Percentiles rank a stretch among this genome's conserved stretches.
Evolutionary conservation across 2,888 invertebrate genomes (phyloP).

Genomic region (Odontomyia ornata): DNA sequence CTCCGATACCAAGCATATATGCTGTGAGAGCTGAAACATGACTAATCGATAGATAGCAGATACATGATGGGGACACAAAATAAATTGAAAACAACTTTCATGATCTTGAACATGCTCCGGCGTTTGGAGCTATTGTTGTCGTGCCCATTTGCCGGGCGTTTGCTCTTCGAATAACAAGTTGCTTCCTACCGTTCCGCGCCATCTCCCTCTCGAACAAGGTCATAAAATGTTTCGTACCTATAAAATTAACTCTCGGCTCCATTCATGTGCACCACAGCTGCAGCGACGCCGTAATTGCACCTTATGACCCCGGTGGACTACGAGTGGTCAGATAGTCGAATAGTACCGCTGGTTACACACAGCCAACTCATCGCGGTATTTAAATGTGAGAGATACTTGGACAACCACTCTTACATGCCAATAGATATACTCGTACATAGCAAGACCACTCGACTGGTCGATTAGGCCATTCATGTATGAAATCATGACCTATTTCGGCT

Average conservation of each 20-base stretch:
- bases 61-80: slow-evolving; percentile 10
- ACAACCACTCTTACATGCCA: not conserved
- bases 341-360: not conserved
- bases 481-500: slow-evolving; percentile 30
- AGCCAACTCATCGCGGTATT: not conserved
- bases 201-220: slow-evolving; percentile 8
- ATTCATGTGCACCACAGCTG: slow-evolving; percentile 20
- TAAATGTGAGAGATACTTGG: not conserved
- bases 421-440: not conserved
- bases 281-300: slow-evolving; percentile 22
- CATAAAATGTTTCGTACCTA: not conserved
- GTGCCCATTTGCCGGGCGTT: not conserved
- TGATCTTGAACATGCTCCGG: slow-evolving; percentile 23
- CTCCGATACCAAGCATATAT: not conserved
- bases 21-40: slow-evolving; percentile 6
- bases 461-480: slow-evolving; percentile 6
- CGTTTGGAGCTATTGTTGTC: not conserved
- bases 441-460: not conserved
- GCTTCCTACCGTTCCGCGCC: not conserved
- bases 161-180: not conserved
- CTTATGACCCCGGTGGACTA: slow-evolving; percentile 10
- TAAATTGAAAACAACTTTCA: slow-evolving; percentile 41
- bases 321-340: not conserved
- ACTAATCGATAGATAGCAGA: slow-evolving; percentile 34
- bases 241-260: slow-evolving; percentile 36